Base-by-base conservation (phyloP, 2,797 vertebrate genomes). In the Hemitrygon akajei region DNA sequence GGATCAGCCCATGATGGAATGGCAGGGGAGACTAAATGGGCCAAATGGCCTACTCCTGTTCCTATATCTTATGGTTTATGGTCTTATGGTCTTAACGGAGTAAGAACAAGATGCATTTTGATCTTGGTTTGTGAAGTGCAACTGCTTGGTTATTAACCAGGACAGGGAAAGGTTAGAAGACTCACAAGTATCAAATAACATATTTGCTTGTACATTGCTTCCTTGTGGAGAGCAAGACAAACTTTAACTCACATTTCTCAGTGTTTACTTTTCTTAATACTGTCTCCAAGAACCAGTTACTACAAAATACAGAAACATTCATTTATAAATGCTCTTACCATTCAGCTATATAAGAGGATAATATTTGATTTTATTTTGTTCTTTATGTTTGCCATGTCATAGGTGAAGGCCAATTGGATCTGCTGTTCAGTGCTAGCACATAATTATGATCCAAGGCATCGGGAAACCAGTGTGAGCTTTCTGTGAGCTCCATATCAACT, bases 331-430 rank as follows among this genome's bases (percentile, higher is more conserved):
- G 6, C 30, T 30, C 58, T 12, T 63, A 27, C 58, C 84, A 63
- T 87, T 84, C 81, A 58, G 81, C 81, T 84, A 56, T 84, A 14
- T 56, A 56, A 60, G 27, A 60, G 27, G 82, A 30, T 30, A 58
- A 60, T 11, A 60, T 58, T 86, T 66, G 58, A 89, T 89, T 89
- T 30, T 66, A n/a, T 20, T 87, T 89, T 89, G n/a, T 89, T 73
- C 22, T 22, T 84, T 56, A 11, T 84, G 47, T 84, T 84, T 58
- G 25, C 7, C 10, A 27, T 14, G 47, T 58, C 81, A 84, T 56
- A 84, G 27, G 84, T 3, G 3, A 27, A 27, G 81, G 47, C 4
- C 6, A 86, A 86, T 86, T 60, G 58, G 25, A 56, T 60, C 5
- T 16, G 12, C 58, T 7, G 27, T 60, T 60, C 56, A 14, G 63